Conservation (phyloP, 2,888 invertebrate genomes). For the Luperina nickerlii region DNA sequence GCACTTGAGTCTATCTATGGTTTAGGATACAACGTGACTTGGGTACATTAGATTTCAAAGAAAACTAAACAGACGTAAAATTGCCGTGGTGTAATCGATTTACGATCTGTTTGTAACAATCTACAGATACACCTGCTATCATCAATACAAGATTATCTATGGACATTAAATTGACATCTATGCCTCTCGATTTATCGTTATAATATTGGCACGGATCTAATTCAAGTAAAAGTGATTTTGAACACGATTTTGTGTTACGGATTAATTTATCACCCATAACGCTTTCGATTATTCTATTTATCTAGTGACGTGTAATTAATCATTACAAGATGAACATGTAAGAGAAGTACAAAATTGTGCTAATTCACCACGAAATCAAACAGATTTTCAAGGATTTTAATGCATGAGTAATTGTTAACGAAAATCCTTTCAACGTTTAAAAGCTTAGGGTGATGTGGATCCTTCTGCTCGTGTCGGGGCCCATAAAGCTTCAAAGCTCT, state of each 20-base stretch:
- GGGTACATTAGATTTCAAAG: conserved; percentile 21
- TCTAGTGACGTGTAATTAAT: conserved; percentile 6
- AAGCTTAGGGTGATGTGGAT: not conserved
- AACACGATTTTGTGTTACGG: conserved; percentile 22
- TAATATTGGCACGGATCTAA: conserved; percentile 19
- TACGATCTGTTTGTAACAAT: conserved; percentile 38
- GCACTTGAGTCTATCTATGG: conserved; percentile 20
- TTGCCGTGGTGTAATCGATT: conserved; percentile 58
- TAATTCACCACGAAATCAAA: not conserved
- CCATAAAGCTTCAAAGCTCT: not conserved
- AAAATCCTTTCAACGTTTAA: not conserved
- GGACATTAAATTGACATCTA: conserved; percentile 38
- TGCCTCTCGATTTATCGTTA: conserved; percentile 20
- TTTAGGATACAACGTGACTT: conserved; percentile 42
- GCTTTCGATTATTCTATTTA: conserved; percentile 24
- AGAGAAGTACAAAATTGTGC: not conserved
- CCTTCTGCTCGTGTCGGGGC: not conserved
- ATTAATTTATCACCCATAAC: conserved; percentile 25
- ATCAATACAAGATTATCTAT: conserved; percentile 35
- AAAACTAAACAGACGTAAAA: conserved; percentile 47
- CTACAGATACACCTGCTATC: conserved; percentile 34
- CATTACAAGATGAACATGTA: not conserved
- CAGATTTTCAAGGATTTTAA: not conserved
- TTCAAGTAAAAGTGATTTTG: conserved; percentile 47
- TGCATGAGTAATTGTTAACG: not conserved